Percentiles rank a stretch among this genome's conserved stretches.
Evolutionary conservation across 2,888 invertebrate genomes (phyloP).

Genomic region (Clusia tigrina): DNA sequence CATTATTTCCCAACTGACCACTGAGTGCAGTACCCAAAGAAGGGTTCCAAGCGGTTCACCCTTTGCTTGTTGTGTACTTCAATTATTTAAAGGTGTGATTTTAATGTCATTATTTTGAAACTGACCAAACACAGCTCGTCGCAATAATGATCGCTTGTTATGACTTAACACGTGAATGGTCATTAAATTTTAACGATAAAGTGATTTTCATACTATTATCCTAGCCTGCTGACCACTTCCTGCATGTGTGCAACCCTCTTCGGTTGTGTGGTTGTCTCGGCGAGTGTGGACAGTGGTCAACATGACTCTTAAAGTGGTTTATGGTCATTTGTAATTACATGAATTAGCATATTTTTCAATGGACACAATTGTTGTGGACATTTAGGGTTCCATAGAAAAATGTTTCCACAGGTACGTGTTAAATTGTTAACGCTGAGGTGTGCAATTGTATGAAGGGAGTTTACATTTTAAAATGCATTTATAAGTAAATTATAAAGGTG

Average conservation of each 20-base stretch:
- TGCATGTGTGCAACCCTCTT: conserved; percentile 10
- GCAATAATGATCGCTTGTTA: conserved; percentile 2
- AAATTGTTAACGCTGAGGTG: neutral
- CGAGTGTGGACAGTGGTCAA: conserved; percentile 40
- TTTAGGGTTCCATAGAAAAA: neutral
- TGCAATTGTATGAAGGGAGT: neutral
- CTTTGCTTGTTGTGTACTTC: neutral
- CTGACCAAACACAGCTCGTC: conserved; percentile 27
- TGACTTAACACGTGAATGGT: conserved; percentile 23
- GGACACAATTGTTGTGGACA: neutral
- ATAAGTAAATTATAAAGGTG: too few relatives aligned
- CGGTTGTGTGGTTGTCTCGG: conserved; percentile 40
- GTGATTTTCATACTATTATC: conserved; percentile 45
- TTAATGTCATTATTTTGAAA: conserved; percentile 16
- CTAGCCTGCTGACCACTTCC: too few relatives aligned
- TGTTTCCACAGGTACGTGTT: neutral
- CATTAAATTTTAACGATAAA: conserved; percentile 47
- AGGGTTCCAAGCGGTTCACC: neutral
- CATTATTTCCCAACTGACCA: neutral
- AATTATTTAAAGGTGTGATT: conserved; percentile 28
- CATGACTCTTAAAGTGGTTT: conserved; percentile 42
- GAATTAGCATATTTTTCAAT: conserved; percentile 43
- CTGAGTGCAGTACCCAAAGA: neutral
- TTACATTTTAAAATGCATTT: too few relatives aligned
- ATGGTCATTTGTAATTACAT: conserved; percentile 49